These are phyloP conservation scores for Mesodorylaimus sp. DNA, from an alignment of 2,888 invertebrate species.

Conservation along the genomic window DNA sequence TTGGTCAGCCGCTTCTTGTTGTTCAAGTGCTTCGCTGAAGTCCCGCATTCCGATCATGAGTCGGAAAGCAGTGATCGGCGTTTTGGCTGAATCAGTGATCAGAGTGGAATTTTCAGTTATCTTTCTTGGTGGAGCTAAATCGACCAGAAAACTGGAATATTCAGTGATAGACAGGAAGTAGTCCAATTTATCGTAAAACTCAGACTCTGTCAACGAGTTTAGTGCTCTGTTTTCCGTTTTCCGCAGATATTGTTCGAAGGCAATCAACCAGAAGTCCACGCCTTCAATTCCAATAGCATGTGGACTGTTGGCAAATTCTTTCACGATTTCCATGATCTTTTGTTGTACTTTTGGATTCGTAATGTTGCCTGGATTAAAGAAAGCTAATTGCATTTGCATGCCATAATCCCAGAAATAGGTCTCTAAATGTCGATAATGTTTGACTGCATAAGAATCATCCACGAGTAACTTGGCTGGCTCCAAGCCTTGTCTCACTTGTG, in stretches of 20 bases:
- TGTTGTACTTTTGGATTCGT: slow-evolving; percentile 13
- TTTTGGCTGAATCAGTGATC: too few species aligned
- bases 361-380: slow-evolving; percentile 26
- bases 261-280: background rate
- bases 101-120: too few species aligned
- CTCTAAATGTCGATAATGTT: slow-evolving; percentile 17
- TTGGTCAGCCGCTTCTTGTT: slow-evolving; percentile 21
- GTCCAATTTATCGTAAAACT: background rate
- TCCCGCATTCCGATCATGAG: slow-evolving; percentile 26
- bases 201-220: background rate
- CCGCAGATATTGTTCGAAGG: background rate
- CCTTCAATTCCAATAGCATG: background rate
- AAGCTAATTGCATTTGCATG: slow-evolving; percentile 30
- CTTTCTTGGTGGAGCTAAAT: too few species aligned
- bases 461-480: slow-evolving; percentile 21
- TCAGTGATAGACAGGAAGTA: background rate
- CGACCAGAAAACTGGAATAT: background rate
- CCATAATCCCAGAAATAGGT: slow-evolving; percentile 42
- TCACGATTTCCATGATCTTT: slow-evolving; percentile 40
- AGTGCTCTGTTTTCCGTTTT: background rate
- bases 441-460: slow-evolving; percentile 20
- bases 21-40: slow-evolving; percentile 22
- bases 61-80: slow-evolving; percentile 11
- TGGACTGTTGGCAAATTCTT: slow-evolving; percentile 33
- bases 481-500: slow-evolving; percentile 20